Evolutionary conservation across 2,888 invertebrate genomes (phyloP).

Genomic region (Alentia gelatinosa): DNA sequence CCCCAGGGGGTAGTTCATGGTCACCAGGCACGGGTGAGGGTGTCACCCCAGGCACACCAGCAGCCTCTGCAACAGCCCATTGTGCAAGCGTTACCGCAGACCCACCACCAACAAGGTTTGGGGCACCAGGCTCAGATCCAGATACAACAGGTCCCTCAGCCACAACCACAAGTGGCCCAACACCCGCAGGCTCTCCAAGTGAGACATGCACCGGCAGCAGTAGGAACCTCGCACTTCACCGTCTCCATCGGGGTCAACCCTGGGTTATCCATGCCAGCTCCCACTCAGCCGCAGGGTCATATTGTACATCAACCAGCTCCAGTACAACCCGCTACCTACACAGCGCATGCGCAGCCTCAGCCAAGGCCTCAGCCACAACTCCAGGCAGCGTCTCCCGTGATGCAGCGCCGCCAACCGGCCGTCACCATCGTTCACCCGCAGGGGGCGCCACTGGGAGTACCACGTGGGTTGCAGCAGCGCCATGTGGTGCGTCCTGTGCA

Average conservation of each 20-base stretch:
- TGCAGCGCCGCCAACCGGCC: neutral
- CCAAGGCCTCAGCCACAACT: neutral
- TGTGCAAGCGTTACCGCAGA: neutral
- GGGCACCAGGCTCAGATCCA: neutral
- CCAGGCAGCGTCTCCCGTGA: neutral
- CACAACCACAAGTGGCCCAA: neutral
- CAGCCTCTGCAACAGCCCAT: neutral
- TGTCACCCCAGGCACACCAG: neutral
- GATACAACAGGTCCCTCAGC: neutral
- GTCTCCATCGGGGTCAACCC: neutral
- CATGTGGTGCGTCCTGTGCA: neutral
- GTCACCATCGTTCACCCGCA: neutral
- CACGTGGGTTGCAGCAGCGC: neutral
- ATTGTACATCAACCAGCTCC: neutral
- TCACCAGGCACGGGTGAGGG: neutral
- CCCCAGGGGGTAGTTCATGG: neutral
- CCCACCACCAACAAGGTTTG: no score
- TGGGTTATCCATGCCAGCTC: neutral
- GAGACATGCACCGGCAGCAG: neutral
- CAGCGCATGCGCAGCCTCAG: no score
- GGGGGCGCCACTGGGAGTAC: neutral
- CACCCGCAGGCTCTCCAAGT: neutral
- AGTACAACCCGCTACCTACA: no score
- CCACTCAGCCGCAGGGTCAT: neutral
- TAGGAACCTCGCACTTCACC: neutral